Evolutionary conservation across 2,113 vertebrate species (phyloP).

Genomic region (Podocnemis expansa): DNA sequence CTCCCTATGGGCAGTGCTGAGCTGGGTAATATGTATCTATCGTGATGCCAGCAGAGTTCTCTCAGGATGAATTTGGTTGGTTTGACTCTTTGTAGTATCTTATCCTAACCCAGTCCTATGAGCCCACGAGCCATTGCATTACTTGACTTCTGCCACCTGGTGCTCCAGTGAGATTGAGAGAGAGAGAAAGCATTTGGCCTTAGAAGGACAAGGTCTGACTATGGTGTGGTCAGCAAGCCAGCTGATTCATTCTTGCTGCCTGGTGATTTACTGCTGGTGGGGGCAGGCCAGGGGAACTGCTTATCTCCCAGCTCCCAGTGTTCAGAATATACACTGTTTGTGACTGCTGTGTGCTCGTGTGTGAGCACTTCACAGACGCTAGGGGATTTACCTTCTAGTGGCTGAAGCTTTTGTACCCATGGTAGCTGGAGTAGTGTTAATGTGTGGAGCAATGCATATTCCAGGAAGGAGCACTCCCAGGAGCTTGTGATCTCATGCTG

Average conservation of each 20-base stretch:
- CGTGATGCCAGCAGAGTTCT: neutral
- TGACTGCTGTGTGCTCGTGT: neutral
- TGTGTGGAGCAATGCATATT: neutral
- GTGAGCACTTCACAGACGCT: neutral
- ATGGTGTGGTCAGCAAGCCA: neutral
- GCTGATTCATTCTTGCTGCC: neutral
- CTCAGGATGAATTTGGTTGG: neutral
- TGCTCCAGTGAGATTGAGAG: neutral
- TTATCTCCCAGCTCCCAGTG: neutral
- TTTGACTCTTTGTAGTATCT: neutral
- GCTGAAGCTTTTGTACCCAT: neutral
- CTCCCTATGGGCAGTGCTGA: neutral
- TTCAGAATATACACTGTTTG: neutral
- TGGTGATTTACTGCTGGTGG: neutral
- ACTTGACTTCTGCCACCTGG: neutral
- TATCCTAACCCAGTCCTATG: neutral
- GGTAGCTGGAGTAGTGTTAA: neutral
- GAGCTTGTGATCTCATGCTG: neutral
- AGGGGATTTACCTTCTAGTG: neutral
- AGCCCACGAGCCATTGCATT: neutral
- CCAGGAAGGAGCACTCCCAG: neutral
- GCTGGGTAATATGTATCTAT: too few species aligned
- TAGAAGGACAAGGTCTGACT: neutral
- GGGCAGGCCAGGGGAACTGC: neutral
- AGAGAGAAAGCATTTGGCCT: neutral